phyloP scores from a whole-genome alignment of 2,113 vertebrate genomes.

The Seriola quinqueradiata region DNA sequence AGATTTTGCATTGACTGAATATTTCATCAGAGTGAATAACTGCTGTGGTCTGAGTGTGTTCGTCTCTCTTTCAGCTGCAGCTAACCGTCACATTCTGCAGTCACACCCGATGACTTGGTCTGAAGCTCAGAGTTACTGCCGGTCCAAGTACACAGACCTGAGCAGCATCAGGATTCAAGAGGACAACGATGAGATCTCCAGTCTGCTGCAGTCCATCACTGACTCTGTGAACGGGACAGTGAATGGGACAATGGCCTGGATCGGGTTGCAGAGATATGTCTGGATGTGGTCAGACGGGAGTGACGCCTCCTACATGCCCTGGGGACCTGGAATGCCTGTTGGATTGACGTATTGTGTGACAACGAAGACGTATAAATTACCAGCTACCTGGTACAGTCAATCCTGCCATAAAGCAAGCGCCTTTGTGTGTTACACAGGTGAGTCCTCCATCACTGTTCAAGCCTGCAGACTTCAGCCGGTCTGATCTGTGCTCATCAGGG shows the following conservation, averaged over 20 bases:
- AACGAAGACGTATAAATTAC: not conserved
- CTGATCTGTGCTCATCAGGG: not conserved
- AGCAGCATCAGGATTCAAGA: not conserved
- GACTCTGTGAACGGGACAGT: too few species aligned
- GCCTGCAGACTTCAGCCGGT: not conserved
- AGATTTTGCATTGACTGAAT: too few species aligned
- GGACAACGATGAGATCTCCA: not conserved
- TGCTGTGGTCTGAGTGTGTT: not conserved
- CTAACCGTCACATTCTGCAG: not conserved
- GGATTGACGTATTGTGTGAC: not conserved
- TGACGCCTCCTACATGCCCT: not conserved
- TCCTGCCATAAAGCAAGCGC: not conserved
- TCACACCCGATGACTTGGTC: accelerated
- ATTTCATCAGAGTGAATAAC: not conserved
- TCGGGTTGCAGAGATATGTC: not conserved
- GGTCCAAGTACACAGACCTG: not conserved
- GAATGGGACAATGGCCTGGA: constrained; percentile 14
- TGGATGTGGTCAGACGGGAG: constrained; percentile 37
- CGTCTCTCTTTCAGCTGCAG: not conserved
- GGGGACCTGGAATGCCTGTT: accelerated
- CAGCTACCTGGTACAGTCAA: not conserved
- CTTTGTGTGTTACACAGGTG: constrained; percentile 41
- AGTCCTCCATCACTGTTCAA: not conserved
- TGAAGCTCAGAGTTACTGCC: constrained; percentile 1
- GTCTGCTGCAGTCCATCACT: not conserved